These are phyloP conservation scores for Gracilinanus agilis DNA, from an alignment of 2,113 vertebrate species.

Conservation along the genomic window DNA sequence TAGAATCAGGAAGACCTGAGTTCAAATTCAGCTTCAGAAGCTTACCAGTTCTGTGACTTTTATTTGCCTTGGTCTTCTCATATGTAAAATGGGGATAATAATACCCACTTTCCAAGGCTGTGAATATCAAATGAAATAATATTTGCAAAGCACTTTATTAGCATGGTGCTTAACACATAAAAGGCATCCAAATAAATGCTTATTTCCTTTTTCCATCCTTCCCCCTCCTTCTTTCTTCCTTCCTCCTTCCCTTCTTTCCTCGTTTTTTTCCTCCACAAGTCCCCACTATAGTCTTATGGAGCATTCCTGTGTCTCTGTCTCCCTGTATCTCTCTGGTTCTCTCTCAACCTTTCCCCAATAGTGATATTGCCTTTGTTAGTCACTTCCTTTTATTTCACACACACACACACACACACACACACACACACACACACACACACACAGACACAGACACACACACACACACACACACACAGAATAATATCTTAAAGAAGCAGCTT, in stretches of 20 bases:
- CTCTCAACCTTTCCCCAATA: background rate
- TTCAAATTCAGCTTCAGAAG: background rate
- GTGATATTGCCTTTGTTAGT: background rate
- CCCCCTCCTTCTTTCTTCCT: background rate
- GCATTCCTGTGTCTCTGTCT: background rate
- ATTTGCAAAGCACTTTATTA: background rate
- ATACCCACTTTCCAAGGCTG: background rate
- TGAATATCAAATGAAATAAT: background rate
- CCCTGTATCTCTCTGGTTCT: background rate
- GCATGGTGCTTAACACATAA: background rate
- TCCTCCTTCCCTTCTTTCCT: background rate
- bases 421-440: no score
- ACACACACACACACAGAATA: no score
- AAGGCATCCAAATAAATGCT: background rate
- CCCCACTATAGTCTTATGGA: background rate
- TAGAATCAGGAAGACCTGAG: background rate
- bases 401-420: background rate
- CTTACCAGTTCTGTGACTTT: no score
- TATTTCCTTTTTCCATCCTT: background rate
- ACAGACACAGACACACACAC: no score
- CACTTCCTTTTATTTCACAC: background rate
- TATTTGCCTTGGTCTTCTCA: background rate
- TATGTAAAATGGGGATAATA: background rate
- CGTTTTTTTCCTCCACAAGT: background rate
- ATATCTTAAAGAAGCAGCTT: background rate